Percentiles rank a stretch among this genome's conserved stretches.
These are phyloP conservation scores for Onthophagus sagittarius DNA, from an alignment of 2,888 invertebrate species.

Conservation along the genomic window DNA sequence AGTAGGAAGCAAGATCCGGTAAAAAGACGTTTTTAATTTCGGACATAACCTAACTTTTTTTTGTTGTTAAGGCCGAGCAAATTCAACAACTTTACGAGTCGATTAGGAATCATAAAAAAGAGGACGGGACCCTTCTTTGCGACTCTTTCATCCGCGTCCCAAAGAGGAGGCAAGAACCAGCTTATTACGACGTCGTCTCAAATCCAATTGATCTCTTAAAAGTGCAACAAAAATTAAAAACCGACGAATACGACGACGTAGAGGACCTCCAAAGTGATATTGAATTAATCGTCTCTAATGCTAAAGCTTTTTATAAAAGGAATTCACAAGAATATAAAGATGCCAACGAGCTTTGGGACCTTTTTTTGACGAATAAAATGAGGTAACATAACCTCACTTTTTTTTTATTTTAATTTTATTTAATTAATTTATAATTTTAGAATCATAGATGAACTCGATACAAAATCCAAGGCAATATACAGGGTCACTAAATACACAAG, in stretches of 20 bases:
- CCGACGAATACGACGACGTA: conserved; percentile 92
- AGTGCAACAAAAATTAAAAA: conserved; percentile 95
- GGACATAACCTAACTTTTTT: conserved; percentile 28
- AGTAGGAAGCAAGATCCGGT: conserved; percentile 75
- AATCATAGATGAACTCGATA: conserved; percentile 46
- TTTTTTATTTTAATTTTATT: neutral
- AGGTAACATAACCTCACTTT: conserved; percentile 32
- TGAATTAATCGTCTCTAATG: conserved; percentile 88
- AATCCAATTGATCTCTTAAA: conserved; percentile 93
- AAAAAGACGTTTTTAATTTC: conserved; percentile 39
- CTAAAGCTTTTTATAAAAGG: conserved; percentile 91
- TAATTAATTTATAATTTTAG: conserved; percentile 26
- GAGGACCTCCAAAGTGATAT: conserved; percentile 89
- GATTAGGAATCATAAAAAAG: conserved; percentile 84
- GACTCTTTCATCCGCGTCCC: conserved; percentile 94
- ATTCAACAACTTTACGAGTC: conserved; percentile 92
- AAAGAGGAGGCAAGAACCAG: conserved; percentile 87
- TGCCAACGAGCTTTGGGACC: conserved; percentile 83
- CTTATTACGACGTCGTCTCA: conserved; percentile 86
- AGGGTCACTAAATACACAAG: conserved; percentile 53
- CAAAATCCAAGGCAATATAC: conserved; percentile 51
- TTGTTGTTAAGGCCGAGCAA: conserved; percentile 67
- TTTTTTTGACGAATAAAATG: conserved; percentile 64
- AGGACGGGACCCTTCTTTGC: conserved; percentile 85
- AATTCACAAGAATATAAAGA: conserved; percentile 84